A percentile compares a stretch with the other conserved stretches of the same genome.
phyloP scores from a whole-genome alignment of 2,888 invertebrate species.

The Eucera pruinosa region DNA sequence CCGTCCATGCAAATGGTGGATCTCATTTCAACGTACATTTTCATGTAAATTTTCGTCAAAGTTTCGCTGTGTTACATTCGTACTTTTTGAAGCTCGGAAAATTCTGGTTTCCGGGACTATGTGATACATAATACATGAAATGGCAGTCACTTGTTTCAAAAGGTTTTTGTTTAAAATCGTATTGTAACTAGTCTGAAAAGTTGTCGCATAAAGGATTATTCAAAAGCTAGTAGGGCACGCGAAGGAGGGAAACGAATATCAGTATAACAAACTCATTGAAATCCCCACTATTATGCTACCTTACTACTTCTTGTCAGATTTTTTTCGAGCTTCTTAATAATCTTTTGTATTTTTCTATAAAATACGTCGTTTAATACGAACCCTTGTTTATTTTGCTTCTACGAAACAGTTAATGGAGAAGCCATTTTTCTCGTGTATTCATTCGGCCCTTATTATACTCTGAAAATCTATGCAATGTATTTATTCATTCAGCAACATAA shows the following conservation, averaged over 20 bases:
- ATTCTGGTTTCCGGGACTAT: slow-evolving; percentile 45
- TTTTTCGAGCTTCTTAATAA: slow-evolving; percentile 20
- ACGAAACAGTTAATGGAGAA: not conserved
- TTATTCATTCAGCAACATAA: not conserved
- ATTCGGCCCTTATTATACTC: not conserved
- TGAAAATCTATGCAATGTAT: not conserved
- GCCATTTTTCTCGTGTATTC: not conserved
- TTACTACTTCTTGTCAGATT: slow-evolving; percentile 39
- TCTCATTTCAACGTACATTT: slow-evolving; percentile 42
- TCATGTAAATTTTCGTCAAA: slow-evolving; percentile 61
- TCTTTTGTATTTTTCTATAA: slow-evolving; percentile 22
- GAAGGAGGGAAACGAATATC: slow-evolving; percentile 33
- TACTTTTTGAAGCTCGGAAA: slow-evolving; percentile 44
- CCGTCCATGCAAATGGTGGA: slow-evolving; percentile 44
- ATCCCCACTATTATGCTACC: slow-evolving; percentile 21
- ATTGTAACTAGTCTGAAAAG: slow-evolving; percentile 58
- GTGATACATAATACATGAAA: slow-evolving; percentile 59
- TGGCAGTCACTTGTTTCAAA: slow-evolving; percentile 48
- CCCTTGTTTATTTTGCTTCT: too few species aligned
- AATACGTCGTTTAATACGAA: slow-evolving; percentile 43
- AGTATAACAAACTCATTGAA: slow-evolving; percentile 54
- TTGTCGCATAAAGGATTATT: slow-evolving; percentile 57
- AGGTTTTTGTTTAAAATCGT: slow-evolving; percentile 57
- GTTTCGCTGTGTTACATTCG: slow-evolving; percentile 42
- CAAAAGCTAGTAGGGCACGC: slow-evolving; percentile 41